phyloP scores from a whole-genome alignment of 2,797 vertebrate species.

The Rhadinocentrus ornatus region DNA sequence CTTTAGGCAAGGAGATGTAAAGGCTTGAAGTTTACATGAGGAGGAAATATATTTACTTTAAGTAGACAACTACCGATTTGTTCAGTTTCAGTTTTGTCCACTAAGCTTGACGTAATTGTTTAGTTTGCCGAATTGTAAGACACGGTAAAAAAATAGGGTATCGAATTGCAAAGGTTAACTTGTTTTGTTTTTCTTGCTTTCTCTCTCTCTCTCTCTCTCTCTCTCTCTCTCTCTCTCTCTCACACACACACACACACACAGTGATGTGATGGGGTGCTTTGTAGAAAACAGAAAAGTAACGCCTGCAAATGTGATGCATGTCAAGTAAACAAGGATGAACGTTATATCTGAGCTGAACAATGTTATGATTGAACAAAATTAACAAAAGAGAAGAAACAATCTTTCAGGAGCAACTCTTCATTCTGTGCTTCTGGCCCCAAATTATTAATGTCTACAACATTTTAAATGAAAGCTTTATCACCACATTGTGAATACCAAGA shows the following conservation, averaged over 20 bases:
- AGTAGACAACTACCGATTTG: constrained; percentile 50
- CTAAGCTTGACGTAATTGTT: constrained; percentile 18
- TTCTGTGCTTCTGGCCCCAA: constrained; percentile 29
- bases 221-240: background rate
- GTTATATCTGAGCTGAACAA: constrained; percentile 18
- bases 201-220: no score
- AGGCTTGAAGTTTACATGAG: constrained; percentile 53
- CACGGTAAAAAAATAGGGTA: constrained; percentile 2
- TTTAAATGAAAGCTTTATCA: constrained; percentile 50
- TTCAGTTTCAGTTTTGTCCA: constrained; percentile 47
- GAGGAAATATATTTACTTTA: constrained; percentile 38
- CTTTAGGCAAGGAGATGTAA: constrained; percentile 63
- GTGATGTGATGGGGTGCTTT: background rate
- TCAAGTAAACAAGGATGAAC: constrained; percentile 23
- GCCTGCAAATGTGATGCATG: constrained; percentile 18
- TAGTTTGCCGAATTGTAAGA: constrained; percentile 28
- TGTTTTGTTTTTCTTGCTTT: background rate
- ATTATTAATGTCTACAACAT: constrained; percentile 35
- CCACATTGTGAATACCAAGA: constrained; percentile 56
- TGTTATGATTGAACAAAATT: constrained; percentile 3
- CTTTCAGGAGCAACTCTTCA: constrained; percentile 39
- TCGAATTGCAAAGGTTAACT: constrained; percentile 12
- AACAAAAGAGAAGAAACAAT: constrained; percentile 28
- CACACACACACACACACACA: constrained; percentile 1
- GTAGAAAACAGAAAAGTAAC: background rate